Evolutionary conservation across 2,797 vertebrate genomes (phyloP).

Genomic region (Champsocephalus gunnari): DNA sequence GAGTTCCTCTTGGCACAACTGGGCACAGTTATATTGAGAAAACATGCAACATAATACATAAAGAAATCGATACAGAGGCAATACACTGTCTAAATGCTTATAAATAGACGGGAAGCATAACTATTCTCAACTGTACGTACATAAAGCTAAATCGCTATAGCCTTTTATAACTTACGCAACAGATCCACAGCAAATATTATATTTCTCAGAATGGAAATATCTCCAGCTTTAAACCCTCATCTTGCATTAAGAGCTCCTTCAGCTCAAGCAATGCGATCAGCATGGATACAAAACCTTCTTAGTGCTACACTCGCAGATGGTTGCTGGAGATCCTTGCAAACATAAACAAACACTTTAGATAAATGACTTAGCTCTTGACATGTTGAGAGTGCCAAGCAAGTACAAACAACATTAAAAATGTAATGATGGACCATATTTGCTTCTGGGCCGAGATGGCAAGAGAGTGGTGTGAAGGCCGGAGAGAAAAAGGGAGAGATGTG

Average conservation of each 20-base stretch:
- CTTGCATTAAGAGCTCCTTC: conserved; percentile 10
- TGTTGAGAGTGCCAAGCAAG: conserved; percentile 68
- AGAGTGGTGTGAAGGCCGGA: conserved; percentile 14
- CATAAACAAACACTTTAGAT: conserved; percentile 47
- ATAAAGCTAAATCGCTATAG: not conserved
- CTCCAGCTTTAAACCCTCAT: conserved; percentile 21
- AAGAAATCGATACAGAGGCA: conserved; percentile 34
- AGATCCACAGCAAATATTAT: not conserved
- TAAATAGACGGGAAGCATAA: not conserved
- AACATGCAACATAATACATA: conserved; percentile 12
- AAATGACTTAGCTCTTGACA: conserved; percentile 68
- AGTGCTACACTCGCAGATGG: conserved; percentile 17
- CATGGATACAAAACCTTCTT: conserved; percentile 21
- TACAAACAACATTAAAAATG: conserved; percentile 78
- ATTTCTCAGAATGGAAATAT: not conserved
- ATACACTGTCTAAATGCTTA: conserved; percentile 16
- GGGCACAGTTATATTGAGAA: conserved; percentile 25
- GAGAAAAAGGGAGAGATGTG: not conserved
- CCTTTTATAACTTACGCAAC: not conserved
- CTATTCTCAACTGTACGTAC: not conserved
- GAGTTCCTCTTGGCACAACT: not conserved
- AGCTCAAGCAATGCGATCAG: conserved; percentile 12
- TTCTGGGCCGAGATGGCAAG: conserved; percentile 39
- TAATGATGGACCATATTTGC: conserved; percentile 73
- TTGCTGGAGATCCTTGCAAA: conserved; percentile 54